Conservation (phyloP, 2,888 invertebrate genomes). For the Criorhina ranunculi region DNA sequence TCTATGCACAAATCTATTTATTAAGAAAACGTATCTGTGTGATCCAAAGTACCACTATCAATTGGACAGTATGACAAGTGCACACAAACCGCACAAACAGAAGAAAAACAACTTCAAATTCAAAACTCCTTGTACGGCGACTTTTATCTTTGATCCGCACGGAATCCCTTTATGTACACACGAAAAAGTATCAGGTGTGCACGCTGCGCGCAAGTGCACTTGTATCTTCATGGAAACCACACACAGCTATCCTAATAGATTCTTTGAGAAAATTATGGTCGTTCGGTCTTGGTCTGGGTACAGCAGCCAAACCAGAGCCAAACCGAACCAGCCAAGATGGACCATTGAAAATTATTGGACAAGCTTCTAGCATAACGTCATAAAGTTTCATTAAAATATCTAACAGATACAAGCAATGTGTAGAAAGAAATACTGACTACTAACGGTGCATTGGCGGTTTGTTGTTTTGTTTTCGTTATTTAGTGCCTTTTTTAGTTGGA, state of each 20-base stretch:
- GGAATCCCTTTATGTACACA: slow-evolving; percentile 45
- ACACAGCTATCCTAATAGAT: slow-evolving; percentile 66
- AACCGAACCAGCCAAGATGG: slow-evolving; percentile 34
- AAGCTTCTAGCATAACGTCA: slow-evolving; percentile 74
- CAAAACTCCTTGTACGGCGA: slow-evolving; percentile 65
- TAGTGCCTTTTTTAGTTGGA: slow-evolving; percentile 55
- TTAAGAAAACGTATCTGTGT: slow-evolving; percentile 14
- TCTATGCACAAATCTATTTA: slow-evolving; percentile 43
- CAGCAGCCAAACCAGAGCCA: neutral
- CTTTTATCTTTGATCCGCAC: slow-evolving; percentile 70
- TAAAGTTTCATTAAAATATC: slow-evolving; percentile 77
- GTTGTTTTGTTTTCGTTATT: slow-evolving; percentile 35
- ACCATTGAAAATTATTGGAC: slow-evolving; percentile 72
- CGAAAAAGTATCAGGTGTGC: slow-evolving; percentile 60
- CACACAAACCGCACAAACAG: slow-evolving; percentile 8
- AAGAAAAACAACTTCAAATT: neutral
- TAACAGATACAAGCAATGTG: slow-evolving; percentile 67
- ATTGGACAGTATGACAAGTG: slow-evolving; percentile 25
- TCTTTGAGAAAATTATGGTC: slow-evolving; percentile 72
- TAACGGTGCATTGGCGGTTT: slow-evolving; percentile 51
- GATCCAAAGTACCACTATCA: slow-evolving; percentile 46
- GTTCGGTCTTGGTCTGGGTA: slow-evolving; percentile 6
- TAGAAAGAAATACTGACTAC: slow-evolving; percentile 50
- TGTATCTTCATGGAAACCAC: slow-evolving; percentile 16
- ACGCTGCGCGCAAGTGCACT: slow-evolving; percentile 28